These are phyloP conservation scores for Rhinolophus sinicus DNA, from an alignment of 2,113 vertebrate genomes.

Conservation along the genomic window DNA sequence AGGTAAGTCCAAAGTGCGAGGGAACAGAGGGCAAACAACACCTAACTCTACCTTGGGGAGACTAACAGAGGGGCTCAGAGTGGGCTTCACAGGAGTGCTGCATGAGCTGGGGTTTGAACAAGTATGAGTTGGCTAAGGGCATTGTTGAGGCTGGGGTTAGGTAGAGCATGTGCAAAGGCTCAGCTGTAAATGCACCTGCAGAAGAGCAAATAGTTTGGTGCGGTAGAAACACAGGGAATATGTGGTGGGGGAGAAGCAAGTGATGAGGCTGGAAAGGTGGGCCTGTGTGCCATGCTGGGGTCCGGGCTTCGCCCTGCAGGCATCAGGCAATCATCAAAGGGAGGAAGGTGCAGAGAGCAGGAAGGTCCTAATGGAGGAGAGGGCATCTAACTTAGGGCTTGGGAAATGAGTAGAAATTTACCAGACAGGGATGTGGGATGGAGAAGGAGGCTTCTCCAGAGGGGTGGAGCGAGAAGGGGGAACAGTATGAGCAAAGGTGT, in stretches of 20 bases:
- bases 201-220: neutral
- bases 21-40: neutral
- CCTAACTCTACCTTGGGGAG: neutral
- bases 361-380: neutral
- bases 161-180: neutral
- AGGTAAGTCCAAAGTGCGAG: neutral
- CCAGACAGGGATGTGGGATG: neutral
- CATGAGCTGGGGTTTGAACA: neutral
- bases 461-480: neutral
- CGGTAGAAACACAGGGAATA: neutral
- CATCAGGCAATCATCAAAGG: neutral
- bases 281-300: neutral
- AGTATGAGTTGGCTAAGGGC: neutral
- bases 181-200: neutral
- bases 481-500: neutral
- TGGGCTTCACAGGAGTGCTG: neutral
- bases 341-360: neutral
- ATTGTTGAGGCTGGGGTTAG: neutral
- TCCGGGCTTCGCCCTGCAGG: neutral
- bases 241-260: neutral
- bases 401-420: constrained; percentile 28
- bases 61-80: neutral
- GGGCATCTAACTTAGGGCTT: constrained; percentile 2
- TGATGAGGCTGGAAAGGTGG: neutral
- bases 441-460: neutral